These are phyloP conservation scores for Lagria hirta DNA, from an alignment of 2,888 invertebrate species.

Conservation along the genomic window DNA sequence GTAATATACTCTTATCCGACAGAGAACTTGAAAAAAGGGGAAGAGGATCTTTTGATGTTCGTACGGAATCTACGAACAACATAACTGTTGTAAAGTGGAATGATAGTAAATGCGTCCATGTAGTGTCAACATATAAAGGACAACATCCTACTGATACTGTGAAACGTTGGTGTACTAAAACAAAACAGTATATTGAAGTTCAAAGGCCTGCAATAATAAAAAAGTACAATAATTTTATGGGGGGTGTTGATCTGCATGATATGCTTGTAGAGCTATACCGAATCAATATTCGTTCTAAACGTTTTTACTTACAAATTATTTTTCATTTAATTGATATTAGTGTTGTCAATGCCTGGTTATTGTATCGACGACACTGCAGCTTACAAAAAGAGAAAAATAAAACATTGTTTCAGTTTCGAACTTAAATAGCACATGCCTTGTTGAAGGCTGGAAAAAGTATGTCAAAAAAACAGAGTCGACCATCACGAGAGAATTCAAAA, in stretches of 20 bases:
- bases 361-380: constrained; percentile 24
- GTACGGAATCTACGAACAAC: too few species aligned
- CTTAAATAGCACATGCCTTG: too few species aligned
- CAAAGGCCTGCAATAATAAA: constrained; percentile 32
- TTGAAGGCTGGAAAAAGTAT: too few species aligned
- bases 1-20: constrained; percentile 30
- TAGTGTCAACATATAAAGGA: not conserved
- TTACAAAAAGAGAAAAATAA: too few species aligned
- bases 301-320: constrained; percentile 30
- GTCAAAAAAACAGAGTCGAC: too few species aligned
- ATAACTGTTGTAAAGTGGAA: constrained; percentile 21
- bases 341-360: constrained; percentile 23
- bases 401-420: too few species aligned
- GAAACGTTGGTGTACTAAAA: not conserved
- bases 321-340: constrained; percentile 27
- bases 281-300: constrained; percentile 32
- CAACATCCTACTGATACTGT: not conserved
- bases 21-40: constrained; percentile 25
- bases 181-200: constrained; percentile 23
- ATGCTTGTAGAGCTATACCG: constrained; percentile 36
- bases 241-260: constrained; percentile 39
- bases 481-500: too few species aligned
- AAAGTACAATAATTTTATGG: constrained; percentile 37
- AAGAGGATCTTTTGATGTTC: constrained; percentile 26
- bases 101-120: not conserved